These are phyloP conservation scores for Trachelipus rathkii DNA, from an alignment of 1,140 invertebrate genomes.

Conservation along the genomic window DNA sequence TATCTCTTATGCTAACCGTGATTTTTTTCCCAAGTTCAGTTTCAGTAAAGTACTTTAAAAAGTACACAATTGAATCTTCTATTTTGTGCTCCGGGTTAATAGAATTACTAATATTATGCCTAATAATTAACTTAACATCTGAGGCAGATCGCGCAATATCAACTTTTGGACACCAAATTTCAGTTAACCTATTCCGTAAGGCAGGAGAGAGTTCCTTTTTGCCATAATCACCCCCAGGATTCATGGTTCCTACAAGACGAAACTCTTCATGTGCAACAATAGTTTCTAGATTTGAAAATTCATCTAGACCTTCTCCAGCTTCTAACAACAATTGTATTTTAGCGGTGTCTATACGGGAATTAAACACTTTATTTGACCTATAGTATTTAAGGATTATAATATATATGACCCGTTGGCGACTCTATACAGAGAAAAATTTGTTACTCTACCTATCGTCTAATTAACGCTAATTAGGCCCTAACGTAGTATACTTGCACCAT, in stretches of 20 bases:
- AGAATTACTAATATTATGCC: slow-evolving; percentile 69
- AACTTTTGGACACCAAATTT: slow-evolving; percentile 87
- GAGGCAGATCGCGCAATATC: slow-evolving; percentile 56
- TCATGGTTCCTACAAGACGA: slow-evolving; percentile 97
- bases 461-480: too few relatives aligned
- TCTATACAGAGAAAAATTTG: too few relatives aligned
- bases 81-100: slow-evolving; percentile 51
- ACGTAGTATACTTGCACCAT: too few relatives aligned
- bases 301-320: slow-evolving; percentile 8
- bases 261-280: slow-evolving; percentile 68
- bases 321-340: too few relatives aligned
- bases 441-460: too few relatives aligned
- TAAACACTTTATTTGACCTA: too few relatives aligned
- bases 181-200: slow-evolving; percentile 93
- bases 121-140: slow-evolving; percentile 73
- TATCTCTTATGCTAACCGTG: slow-evolving; percentile 85
- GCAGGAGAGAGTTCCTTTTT: slow-evolving; percentile 99
- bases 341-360: too few relatives aligned
- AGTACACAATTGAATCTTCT: slow-evolving; percentile 67
- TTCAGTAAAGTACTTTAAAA: slow-evolving; percentile 70
- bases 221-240: slow-evolving; percentile 98
- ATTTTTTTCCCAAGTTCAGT: slow-evolving; percentile 65
- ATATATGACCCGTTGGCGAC: too few relatives aligned
- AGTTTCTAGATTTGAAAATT: slow-evolving; percentile 39
- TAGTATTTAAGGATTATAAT: too few relatives aligned